Evolutionary conservation across 2,888 invertebrate genomes (phyloP).

Genomic region (Clanis bilineata): DNA sequence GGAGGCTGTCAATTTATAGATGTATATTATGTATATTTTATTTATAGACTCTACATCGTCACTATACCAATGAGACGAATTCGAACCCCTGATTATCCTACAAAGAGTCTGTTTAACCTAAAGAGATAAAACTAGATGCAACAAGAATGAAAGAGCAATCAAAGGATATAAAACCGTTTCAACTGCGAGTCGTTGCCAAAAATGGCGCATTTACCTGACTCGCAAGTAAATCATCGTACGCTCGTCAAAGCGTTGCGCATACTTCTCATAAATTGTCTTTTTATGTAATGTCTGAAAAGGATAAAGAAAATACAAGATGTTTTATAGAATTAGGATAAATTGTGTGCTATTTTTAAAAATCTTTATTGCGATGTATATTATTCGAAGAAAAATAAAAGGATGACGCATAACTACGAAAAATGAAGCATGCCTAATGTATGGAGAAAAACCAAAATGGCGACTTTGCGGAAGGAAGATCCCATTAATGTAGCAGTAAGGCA

Average conservation of each 20-base stretch:
- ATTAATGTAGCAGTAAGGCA: no score
- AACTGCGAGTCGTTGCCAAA: background rate
- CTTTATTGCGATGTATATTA: background rate
- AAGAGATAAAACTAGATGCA: background rate
- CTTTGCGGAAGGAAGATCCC: no score
- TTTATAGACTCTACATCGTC: background rate
- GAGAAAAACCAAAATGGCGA: no score
- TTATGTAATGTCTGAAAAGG: conserved; percentile 3
- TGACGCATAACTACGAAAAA: no score
- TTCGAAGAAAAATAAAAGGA: no score
- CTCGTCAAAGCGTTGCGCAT: background rate
- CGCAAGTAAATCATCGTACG: conserved; percentile 6
- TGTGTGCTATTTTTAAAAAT: background rate
- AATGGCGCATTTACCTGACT: conserved; percentile 6
- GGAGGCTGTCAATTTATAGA: no score
- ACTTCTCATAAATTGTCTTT: background rate
- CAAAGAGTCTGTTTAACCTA: background rate
- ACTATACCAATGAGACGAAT: background rate
- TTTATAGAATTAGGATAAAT: background rate
- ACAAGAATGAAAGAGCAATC: conserved; percentile 9
- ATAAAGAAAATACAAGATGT: background rate
- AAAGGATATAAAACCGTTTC: conserved; percentile 4
- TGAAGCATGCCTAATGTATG: no score
- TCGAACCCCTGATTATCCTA: background rate
- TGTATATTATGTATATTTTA: no score